Percentiles rank a stretch among this genome's conserved stretches.
Conservation (phyloP, 2,888 invertebrate species). For the Cephus pulcher region DNA sequence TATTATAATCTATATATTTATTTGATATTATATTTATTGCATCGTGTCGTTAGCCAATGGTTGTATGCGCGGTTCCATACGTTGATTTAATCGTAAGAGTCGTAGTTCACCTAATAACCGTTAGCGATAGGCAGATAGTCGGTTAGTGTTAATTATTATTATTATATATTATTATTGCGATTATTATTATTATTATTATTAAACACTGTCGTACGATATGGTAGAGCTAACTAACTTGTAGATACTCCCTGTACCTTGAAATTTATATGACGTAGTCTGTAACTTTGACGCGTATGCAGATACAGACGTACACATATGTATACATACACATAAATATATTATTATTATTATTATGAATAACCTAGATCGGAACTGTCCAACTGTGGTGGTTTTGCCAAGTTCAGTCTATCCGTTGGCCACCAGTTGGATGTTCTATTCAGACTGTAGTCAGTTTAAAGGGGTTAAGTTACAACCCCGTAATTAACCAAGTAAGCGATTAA, state of each 20-base stretch:
- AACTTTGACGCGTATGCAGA: conserved; percentile 38
- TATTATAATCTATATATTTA: conserved; percentile 43
- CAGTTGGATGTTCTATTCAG: not conserved
- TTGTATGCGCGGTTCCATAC: conserved; percentile 27
- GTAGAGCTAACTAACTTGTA: conserved; percentile 48
- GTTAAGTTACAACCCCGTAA: not conserved
- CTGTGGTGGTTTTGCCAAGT: not conserved
- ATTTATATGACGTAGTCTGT: conserved; percentile 56
- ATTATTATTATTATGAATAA: conserved; percentile 25
- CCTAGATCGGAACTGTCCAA: not conserved
- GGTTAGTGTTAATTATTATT: not conserved
- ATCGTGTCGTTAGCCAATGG: conserved; percentile 34
- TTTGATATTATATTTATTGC: conserved; percentile 42
- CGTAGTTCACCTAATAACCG: conserved; percentile 46
- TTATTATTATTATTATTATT: not conserved
- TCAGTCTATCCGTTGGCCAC: not conserved
- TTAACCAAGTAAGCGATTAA: not conserved
- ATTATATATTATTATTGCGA: not conserved
- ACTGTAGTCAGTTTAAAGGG: conserved; percentile 1
- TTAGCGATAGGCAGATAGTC: conserved; percentile 1
- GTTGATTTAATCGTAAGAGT: conserved; percentile 47
- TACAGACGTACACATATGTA: conserved; percentile 27
- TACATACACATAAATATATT: conserved; percentile 21
- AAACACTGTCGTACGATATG: conserved; percentile 39
- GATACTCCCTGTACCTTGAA: conserved; percentile 63